These are phyloP conservation scores for Agonopterix arenella DNA, from an alignment of 2,888 invertebrate species.

Conservation along the genomic window DNA sequence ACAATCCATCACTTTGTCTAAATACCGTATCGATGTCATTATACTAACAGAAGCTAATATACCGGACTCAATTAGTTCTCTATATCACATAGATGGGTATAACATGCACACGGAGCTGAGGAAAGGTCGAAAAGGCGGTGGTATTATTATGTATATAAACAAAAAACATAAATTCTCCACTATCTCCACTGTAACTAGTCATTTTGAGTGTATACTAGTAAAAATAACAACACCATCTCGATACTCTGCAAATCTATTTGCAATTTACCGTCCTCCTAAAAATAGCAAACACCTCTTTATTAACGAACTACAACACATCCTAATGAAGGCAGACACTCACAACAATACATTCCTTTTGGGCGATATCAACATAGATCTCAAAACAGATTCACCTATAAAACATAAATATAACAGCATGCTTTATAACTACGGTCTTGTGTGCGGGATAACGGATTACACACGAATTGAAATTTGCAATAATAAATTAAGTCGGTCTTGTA, in stretches of 20 bases:
- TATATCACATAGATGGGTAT: too few relatives aligned
- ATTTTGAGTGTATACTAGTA: not conserved
- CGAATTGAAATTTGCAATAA: slow-evolving; percentile 7
- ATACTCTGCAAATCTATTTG: not conserved
- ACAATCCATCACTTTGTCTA: too few relatives aligned
- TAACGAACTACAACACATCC: not conserved
- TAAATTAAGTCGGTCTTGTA: slow-evolving; percentile 7
- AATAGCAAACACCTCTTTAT: not conserved
- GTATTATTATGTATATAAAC: too few relatives aligned
- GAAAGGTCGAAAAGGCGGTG: too few relatives aligned
- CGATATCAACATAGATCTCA: not conserved
- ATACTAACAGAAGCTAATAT: too few relatives aligned
- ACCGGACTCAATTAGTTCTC: too few relatives aligned
- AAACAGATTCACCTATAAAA: not conserved
- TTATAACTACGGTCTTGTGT: not conserved
- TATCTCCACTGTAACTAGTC: not conserved
- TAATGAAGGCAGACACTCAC: not conserved
- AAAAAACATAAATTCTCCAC: too few relatives aligned
- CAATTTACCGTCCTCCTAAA: not conserved
- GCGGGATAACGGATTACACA: slow-evolving; percentile 12
- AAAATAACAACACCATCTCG: not conserved
- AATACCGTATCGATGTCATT: too few relatives aligned
- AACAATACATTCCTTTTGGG: not conserved
- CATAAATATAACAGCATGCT: not conserved
- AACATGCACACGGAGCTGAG: too few relatives aligned